Conservation (phyloP, 2,888 invertebrate species). For the Aspidiotus rigidus region DNA sequence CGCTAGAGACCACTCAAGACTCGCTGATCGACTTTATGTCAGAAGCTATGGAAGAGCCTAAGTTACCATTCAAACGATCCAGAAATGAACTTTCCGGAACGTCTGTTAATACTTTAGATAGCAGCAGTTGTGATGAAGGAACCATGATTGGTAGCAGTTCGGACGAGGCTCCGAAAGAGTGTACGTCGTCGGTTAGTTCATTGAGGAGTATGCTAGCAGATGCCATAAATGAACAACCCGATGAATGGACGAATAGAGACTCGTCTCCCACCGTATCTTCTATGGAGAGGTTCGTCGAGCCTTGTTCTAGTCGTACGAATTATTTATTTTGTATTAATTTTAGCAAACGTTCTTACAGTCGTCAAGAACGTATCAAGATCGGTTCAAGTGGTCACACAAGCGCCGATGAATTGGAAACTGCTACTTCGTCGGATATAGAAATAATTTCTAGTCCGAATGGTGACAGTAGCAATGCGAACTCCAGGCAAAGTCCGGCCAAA, state of each 20-base stretch:
- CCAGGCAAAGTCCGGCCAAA: slow-evolving; percentile 59
- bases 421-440: slow-evolving; percentile 92
- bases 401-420: slow-evolving; percentile 82
- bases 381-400: slow-evolving; percentile 71
- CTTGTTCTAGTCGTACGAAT: neutral
- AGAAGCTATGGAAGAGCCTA: slow-evolving; percentile 15
- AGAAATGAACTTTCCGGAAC: slow-evolving; percentile 23
- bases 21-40: slow-evolving; percentile 11
- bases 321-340: neutral
- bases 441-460: slow-evolving; percentile 76
- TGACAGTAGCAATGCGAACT: slow-evolving; percentile 59
- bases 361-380: slow-evolving; percentile 50
- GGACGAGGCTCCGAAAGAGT: slow-evolving; percentile 45
- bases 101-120: slow-evolving; percentile 31
- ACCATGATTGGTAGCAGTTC: slow-evolving; percentile 52
- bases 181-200: slow-evolving; percentile 45
- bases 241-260: slow-evolving; percentile 24
- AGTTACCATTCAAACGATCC: slow-evolving; percentile 26
- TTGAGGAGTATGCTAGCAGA: slow-evolving; percentile 56
- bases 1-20: slow-evolving; percentile 6
- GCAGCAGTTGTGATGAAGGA: slow-evolving; percentile 36
- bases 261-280: slow-evolving; percentile 23
- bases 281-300: slow-evolving; percentile 15
- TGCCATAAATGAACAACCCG: slow-evolving; percentile 51
- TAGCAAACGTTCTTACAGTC: slow-evolving; percentile 10